phyloP scores from a whole-genome alignment of 1,140 invertebrate species.

The Rhynchophorus ferrugineus region DNA sequence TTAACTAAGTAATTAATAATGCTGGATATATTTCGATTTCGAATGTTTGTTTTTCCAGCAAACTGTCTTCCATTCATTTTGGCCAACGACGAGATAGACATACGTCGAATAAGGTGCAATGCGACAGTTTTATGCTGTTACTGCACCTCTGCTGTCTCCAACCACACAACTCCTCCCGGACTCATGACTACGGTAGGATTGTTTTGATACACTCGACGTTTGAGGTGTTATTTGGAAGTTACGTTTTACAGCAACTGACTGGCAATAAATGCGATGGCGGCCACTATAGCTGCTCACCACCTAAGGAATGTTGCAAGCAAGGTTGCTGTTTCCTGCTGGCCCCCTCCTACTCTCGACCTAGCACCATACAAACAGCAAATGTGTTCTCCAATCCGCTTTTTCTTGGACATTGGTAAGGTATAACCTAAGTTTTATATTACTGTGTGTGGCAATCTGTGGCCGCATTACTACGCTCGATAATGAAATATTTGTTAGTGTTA shows the following conservation, averaged over 20 bases:
- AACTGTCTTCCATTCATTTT: slow-evolving; percentile 27
- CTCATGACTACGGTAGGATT: slow-evolving; percentile 35
- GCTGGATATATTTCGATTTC: slow-evolving; percentile 1
- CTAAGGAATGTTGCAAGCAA: slow-evolving; percentile 63
- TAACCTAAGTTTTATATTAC: background rate
- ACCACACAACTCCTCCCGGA: slow-evolving; percentile 28
- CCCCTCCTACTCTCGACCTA: slow-evolving; percentile 45
- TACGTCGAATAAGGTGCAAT: slow-evolving; percentile 32
- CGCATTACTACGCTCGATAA: no score
- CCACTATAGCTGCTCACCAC: slow-evolving; percentile 51
- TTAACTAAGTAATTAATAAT: background rate
- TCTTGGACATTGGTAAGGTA: slow-evolving; percentile 46
- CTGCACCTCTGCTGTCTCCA: slow-evolving; percentile 17
- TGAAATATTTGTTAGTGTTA: no score
- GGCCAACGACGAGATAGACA: slow-evolving; percentile 26
- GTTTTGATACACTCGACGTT: background rate
- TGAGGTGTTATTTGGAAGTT: background rate
- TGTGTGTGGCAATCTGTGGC: no score
- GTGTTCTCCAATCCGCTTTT: slow-evolving; percentile 44
- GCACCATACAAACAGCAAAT: slow-evolving; percentile 42
- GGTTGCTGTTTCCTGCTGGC: slow-evolving; percentile 58
- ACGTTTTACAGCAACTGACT: slow-evolving; percentile 26
- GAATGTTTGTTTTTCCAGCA: slow-evolving; percentile 18
- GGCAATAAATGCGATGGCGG: slow-evolving; percentile 47
- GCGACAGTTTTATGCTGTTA: slow-evolving; percentile 31